These are phyloP conservation scores for Tetraneura akinire DNA, from an alignment of 1,140 invertebrate species.

Conservation along the genomic window DNA sequence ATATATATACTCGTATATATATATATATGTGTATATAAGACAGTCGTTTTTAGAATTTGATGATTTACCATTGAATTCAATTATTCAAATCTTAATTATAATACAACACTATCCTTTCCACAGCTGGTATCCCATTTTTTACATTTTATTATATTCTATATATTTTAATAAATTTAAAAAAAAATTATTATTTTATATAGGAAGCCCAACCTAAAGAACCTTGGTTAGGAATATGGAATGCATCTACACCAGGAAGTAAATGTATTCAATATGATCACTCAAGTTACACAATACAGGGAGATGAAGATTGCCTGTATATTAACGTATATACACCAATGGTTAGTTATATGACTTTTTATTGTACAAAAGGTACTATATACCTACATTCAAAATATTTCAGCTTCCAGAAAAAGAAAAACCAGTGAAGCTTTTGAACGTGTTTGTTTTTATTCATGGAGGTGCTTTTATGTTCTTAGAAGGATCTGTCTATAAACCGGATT, in stretches of 20 bases:
- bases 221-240: conserved; percentile 52
- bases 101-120: no score
- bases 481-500: conserved; percentile 58
- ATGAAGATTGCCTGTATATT: conserved; percentile 54
- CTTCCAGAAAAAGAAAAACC: background rate
- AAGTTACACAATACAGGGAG: conserved; percentile 52
- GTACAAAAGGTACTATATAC: no score
- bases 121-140: background rate
- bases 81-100: no score
- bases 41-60: no score
- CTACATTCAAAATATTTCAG: background rate
- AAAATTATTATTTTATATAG: conserved; percentile 25
- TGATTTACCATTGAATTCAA: no score
- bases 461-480: conserved; percentile 60
- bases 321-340: conserved; percentile 54
- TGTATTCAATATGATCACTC: conserved; percentile 51
- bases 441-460: conserved; percentile 63
- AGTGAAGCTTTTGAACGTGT: conserved; percentile 55
- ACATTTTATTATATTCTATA: no score
- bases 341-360: background rate
- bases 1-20: no score
- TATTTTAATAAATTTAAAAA: no score
- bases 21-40: no score
- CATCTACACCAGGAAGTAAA: conserved; percentile 10
- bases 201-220: conserved; percentile 51